Conservation (phyloP, 2,113 vertebrate genomes). For the Cricetomys ansorgei region DNA sequence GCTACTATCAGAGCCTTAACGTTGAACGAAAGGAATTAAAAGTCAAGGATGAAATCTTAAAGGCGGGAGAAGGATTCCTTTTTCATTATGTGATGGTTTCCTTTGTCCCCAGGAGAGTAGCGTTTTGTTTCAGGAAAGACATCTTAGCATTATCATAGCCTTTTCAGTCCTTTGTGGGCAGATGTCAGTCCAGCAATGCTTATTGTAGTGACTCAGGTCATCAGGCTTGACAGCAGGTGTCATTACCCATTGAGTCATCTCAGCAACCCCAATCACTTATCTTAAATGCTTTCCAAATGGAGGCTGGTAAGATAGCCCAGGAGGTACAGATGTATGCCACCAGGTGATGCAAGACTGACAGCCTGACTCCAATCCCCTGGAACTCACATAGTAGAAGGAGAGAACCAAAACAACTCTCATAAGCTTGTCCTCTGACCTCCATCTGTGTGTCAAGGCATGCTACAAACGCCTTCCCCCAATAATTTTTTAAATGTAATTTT, state of each 20-base stretch:
- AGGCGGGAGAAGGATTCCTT: not conserved
- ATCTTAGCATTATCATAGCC: not conserved
- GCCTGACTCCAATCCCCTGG: not conserved
- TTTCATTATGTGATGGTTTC: not conserved
- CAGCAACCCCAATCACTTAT: too few relatives aligned
- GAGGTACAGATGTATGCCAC: not conserved
- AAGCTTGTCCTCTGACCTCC: not conserved
- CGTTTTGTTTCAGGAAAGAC: not conserved
- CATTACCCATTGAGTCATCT: not conserved
- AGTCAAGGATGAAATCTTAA: not conserved
- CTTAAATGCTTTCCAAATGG: not conserved
- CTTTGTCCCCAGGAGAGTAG: conserved; percentile 23
- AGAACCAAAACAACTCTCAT: not conserved
- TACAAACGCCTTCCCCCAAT: not conserved
- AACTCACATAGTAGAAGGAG: not conserved
- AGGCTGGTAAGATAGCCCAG: not conserved
- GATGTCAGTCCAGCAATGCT: not conserved
- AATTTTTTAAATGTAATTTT: not conserved
- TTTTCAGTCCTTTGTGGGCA: not conserved
- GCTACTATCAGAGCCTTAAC: not conserved
- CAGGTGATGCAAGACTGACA: not conserved
- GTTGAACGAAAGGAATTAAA: not conserved
- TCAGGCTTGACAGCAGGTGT: not conserved
- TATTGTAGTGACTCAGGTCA: not conserved
- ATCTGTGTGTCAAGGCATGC: not conserved